A percentile compares a stretch with the other conserved stretches of the same genome.
Evolutionary conservation across 1,140 invertebrate species (phyloP).

Genomic region (Cyclargus thomasi): DNA sequence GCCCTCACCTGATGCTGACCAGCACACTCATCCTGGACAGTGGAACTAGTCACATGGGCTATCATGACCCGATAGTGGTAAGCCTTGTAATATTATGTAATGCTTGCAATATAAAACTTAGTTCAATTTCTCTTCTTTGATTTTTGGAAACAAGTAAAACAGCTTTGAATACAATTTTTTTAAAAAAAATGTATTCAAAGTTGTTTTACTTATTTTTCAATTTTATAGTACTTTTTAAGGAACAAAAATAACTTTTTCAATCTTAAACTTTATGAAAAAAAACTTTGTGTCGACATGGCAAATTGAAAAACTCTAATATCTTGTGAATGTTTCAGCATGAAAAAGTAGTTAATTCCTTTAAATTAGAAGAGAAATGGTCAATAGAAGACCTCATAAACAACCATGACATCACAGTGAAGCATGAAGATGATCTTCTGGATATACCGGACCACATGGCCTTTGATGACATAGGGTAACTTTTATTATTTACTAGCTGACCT

Average conservation of each 20-base stretch:
- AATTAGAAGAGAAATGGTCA: background rate
- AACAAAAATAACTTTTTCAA: no score
- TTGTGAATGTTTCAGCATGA: background rate
- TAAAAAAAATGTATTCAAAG: no score
- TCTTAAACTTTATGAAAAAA: no score
- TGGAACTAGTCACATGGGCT: constrained; percentile 32
- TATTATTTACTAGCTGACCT: no score
- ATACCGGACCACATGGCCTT: background rate
- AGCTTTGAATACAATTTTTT: no score
- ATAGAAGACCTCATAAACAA: background rate
- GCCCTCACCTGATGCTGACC: constrained; percentile 31
- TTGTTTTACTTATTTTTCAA: no score
- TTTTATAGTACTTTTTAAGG: no score
- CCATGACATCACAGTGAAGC: background rate
- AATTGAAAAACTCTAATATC: background rate
- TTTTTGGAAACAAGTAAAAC: no score
- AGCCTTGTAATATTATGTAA: no score
- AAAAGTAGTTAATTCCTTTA: background rate
- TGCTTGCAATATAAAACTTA: no score
- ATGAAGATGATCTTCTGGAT: background rate
- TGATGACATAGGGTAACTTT: background rate
- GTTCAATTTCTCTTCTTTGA: no score
- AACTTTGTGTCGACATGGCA: no score
- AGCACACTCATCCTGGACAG: constrained; percentile 31
- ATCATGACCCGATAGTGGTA: constrained; percentile 40